phyloP scores from a whole-genome alignment of 2,888 invertebrate species.

The Athalia cordata region DNA sequence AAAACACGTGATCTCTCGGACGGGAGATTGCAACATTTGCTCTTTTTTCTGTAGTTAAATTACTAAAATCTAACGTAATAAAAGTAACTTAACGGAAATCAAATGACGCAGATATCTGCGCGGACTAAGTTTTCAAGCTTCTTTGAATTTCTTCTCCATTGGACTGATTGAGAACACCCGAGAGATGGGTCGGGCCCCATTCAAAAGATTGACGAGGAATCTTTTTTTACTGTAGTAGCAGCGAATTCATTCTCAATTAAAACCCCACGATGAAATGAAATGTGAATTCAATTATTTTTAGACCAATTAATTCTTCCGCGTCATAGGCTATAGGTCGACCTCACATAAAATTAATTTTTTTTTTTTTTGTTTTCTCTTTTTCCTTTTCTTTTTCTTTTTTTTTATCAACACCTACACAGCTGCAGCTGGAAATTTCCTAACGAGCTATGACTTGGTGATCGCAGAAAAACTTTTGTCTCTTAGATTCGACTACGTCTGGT shows the following conservation, averaged over 20 bases:
- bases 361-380: neutral
- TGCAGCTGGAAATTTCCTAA: conserved; percentile 6
- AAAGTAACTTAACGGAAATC: conserved; percentile 20
- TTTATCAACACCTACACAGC: neutral
- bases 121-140: conserved; percentile 4
- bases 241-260: neutral
- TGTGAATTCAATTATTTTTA: neutral
- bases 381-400: neutral
- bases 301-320: neutral
- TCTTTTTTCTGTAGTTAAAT: neutral
- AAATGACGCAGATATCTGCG: conserved; percentile 7
- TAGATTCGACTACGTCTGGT: neutral
- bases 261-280: conserved; percentile 6
- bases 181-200: neutral
- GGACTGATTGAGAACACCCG: conserved; percentile 29
- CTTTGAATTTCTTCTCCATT: conserved; percentile 37
- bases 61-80: neutral
- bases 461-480: neutral
- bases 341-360: conserved; percentile 8
- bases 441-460: neutral
- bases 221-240: neutral
- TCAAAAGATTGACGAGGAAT: conserved; percentile 16
- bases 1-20: too few relatives aligned
- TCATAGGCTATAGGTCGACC: neutral
- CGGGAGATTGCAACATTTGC: neutral